Base-by-base conservation (phyloP, 2,797 vertebrate genomes). In the Parambassis ranga region DNA sequence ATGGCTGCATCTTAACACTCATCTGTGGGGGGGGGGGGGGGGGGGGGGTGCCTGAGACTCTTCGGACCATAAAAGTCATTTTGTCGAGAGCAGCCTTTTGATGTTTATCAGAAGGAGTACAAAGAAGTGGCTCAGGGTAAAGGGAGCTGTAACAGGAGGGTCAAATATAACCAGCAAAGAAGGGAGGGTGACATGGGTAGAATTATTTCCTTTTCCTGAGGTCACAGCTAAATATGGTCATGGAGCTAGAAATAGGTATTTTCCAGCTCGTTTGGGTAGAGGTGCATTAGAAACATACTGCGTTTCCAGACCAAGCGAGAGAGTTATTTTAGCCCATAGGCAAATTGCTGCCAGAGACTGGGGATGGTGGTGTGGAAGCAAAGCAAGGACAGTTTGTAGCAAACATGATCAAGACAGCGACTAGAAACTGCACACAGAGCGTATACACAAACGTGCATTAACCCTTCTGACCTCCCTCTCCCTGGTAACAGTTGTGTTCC, bases 191-290 rank as follows among this genome's bases (percentile, higher is more conserved):
- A 74, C 65, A 50, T 31, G 64, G 53, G 64, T 31, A 61, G 61
- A 83, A 83, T 73, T 80, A 79, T 84, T 89, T 83, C 63, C 71
- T 85, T 84, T 87, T 83, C 76, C 77, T 81, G 59, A 64, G 63
- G 80, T 84, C 80, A 83, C 43, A 63, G 59, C 82, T 87, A 83
- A 82, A 88, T 85, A 87, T 79, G 86, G 86, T 75, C 67, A 49
- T 43, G 27, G 32, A 79, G 75, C 82, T 74, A 35, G 49, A 72
- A 89, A 87, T 87, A 83, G 71, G 66, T 64, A 81, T 86, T 87
- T 89, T 85, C 68, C 84, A 77, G 57, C 70, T 69, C 19, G 3
- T 69, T 73, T 70, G 79, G 73, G 79, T 69, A 56, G 69, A 66
- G 70, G 63, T 81, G 56, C 65, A 76, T 72, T 80, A 71, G 32